These are phyloP conservation scores for Campoletis sonorensis DNA, from an alignment of 1,140 invertebrate species.

Conservation along the genomic window DNA sequence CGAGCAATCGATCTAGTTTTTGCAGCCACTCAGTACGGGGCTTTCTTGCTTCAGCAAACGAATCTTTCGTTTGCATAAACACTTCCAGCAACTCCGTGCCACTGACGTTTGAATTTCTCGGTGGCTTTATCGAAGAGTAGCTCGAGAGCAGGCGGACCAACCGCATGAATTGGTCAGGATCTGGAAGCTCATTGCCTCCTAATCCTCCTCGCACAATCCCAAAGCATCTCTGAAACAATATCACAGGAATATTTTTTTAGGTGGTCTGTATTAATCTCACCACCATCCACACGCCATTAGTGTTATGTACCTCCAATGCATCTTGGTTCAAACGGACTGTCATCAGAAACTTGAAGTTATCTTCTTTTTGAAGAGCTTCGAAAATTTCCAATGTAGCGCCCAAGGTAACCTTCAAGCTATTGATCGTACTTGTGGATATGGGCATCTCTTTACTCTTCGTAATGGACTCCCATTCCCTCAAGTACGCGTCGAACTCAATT, in stretches of 20 bases:
- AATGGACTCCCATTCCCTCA: not conserved
- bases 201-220: conserved; percentile 45
- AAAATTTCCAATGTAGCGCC: conserved; percentile 30
- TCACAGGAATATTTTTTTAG: not conserved
- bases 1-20: conserved; percentile 37
- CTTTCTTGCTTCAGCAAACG: conserved; percentile 29
- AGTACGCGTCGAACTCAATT: not conserved
- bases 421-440: conserved; percentile 36
- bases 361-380: conserved; percentile 13
- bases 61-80: conserved; percentile 49
- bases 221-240: conserved; percentile 45
- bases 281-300: no score
- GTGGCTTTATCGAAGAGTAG: conserved; percentile 48
- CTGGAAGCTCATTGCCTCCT: conserved; percentile 45
- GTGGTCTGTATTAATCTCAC: no score
- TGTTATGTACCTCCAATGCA: conserved; percentile 37
- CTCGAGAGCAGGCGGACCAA: conserved; percentile 40
- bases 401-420: conserved; percentile 42
- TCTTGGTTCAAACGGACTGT: conserved; percentile 42
- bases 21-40: conserved; percentile 28
- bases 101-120: conserved; percentile 45
- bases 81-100: conserved; percentile 43
- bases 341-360: conserved; percentile 39
- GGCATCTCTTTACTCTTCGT: conserved; percentile 16
- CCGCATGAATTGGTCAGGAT: conserved; percentile 33